Conservation (phyloP, 2,888 invertebrate species). For the Volucella inanis region DNA sequence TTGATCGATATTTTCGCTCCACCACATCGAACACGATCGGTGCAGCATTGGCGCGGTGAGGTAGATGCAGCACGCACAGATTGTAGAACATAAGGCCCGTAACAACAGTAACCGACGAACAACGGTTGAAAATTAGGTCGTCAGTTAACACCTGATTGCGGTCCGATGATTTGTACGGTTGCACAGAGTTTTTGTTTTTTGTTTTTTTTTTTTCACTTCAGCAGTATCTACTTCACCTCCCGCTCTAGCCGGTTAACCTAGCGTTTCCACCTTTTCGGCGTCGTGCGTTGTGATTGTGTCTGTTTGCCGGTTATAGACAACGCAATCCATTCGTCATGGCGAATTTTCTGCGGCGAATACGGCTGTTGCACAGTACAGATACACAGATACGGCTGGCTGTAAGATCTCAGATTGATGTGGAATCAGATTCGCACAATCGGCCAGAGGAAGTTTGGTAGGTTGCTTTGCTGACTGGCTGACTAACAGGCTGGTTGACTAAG, state of each 20-base stretch:
- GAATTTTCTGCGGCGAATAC: slow-evolving; percentile 61
- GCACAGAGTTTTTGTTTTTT: slow-evolving; percentile 52
- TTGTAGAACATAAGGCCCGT: slow-evolving; percentile 58
- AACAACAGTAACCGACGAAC: slow-evolving; percentile 65
- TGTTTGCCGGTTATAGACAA: slow-evolving; percentile 72
- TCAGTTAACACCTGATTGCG: slow-evolving; percentile 76
- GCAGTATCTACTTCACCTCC: slow-evolving; percentile 17
- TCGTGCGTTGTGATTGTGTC: slow-evolving; percentile 14
- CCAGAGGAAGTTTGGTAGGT: slow-evolving; percentile 53
- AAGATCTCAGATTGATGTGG: slow-evolving; percentile 72
- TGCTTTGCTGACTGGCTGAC: slow-evolving; percentile 2
- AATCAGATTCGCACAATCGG: slow-evolving; percentile 72
- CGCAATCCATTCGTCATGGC: slow-evolving; percentile 74
- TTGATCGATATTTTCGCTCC: slow-evolving; percentile 71
- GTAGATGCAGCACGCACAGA: slow-evolving; percentile 69
- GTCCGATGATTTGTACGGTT: slow-evolving; percentile 75
- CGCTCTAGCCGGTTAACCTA: slow-evolving; percentile 6
- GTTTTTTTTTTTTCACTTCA: neutral
- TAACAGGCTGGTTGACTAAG: slow-evolving; percentile 10
- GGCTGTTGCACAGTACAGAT: slow-evolving; percentile 16
- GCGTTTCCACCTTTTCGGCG: slow-evolving; percentile 35
- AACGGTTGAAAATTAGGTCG: slow-evolving; percentile 75
- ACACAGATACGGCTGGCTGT: slow-evolving; percentile 50
- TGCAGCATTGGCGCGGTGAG: slow-evolving; percentile 33
- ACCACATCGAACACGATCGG: slow-evolving; percentile 72